Evolutionary conservation across 2,113 vertebrate genomes (phyloP).

Genomic region (Chloroceryle aenea): DNA sequence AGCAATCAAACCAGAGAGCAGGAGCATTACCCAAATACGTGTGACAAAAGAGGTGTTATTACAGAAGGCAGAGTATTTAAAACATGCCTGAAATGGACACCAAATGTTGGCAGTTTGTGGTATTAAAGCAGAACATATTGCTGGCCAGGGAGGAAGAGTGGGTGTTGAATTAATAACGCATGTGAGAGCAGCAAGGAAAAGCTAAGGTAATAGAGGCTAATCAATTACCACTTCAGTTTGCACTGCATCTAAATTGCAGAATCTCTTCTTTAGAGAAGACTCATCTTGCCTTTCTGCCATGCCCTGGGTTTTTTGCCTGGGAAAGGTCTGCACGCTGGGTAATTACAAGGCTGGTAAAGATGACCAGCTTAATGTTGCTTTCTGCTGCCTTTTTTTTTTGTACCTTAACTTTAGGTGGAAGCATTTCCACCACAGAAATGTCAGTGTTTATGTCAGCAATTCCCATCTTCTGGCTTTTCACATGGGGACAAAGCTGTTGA

Average conservation of each 20-base stretch:
- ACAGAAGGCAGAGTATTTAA: neutral
- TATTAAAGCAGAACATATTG: neutral
- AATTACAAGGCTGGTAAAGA: neutral
- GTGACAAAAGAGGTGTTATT: neutral
- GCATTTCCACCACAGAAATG: neutral
- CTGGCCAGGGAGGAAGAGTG: neutral
- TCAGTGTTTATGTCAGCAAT: neutral
- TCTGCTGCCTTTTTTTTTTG: neutral
- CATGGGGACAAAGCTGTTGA: neutral
- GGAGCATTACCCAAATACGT: neutral
- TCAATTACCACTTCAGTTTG: neutral
- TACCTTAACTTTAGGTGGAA: neutral
- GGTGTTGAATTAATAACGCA: neutral
- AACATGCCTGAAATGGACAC: neutral
- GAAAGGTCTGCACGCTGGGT: neutral
- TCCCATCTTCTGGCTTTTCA: neutral
- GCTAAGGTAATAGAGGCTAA: neutral
- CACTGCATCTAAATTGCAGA: neutral
- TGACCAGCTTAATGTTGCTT: neutral
- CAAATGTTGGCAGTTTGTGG: neutral
- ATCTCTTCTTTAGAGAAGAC: neutral
- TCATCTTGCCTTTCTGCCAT: neutral
- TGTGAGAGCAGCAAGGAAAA: neutral
- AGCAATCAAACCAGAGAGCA: neutral
- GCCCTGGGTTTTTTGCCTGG: accelerated